A percentile compares a stretch with the other conserved stretches of the same genome.
These are phyloP conservation scores for Palythoa heliodiscus DNA, from an alignment of 92 coral and sea anemone species.

Conservation along the genomic window DNA sequence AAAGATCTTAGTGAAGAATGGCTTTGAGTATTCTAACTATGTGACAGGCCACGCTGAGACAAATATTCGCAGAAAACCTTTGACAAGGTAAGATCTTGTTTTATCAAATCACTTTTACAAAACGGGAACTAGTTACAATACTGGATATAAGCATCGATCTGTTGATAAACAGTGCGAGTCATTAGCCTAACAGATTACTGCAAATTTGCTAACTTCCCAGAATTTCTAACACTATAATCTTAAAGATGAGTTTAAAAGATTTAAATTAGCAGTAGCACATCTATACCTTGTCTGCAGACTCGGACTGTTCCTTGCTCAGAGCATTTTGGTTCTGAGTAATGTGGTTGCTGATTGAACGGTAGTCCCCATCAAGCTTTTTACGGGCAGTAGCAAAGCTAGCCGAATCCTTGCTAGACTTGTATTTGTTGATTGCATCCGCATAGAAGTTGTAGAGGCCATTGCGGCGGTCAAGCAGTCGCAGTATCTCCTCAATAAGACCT, in stretches of 20 bases:
- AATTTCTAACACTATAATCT: background rate
- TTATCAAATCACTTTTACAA: too few relatives aligned
- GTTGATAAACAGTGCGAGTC: too few relatives aligned
- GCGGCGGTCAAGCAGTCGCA: constrained; percentile 89
- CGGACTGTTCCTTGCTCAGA: constrained; percentile 92
- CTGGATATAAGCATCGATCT: too few relatives aligned
- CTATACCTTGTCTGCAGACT: constrained; percentile 86
- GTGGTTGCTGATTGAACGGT: constrained; percentile 89
- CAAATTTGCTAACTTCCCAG: too few relatives aligned
- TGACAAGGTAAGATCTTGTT: background rate
- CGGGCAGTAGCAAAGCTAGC: constrained; percentile 90
- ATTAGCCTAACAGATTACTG: too few relatives aligned
- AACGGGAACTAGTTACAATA: too few relatives aligned
- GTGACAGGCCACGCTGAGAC: too few relatives aligned
- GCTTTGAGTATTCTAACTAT: too few relatives aligned
- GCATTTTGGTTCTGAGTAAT: constrained; percentile 82
- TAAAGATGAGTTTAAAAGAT: too few relatives aligned
- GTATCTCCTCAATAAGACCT: constrained; percentile 90
- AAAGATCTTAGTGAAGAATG: too few relatives aligned
- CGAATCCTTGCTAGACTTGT: constrained; percentile 88
- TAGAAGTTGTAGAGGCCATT: constrained; percentile 94
- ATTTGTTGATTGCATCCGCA: constrained; percentile 90
- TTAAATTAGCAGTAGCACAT: background rate
- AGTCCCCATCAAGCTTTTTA: constrained; percentile 94
- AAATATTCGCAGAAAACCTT: background rate